Base-by-base conservation (phyloP, 2,888 invertebrate genomes). In the Ceramica pisi region DNA sequence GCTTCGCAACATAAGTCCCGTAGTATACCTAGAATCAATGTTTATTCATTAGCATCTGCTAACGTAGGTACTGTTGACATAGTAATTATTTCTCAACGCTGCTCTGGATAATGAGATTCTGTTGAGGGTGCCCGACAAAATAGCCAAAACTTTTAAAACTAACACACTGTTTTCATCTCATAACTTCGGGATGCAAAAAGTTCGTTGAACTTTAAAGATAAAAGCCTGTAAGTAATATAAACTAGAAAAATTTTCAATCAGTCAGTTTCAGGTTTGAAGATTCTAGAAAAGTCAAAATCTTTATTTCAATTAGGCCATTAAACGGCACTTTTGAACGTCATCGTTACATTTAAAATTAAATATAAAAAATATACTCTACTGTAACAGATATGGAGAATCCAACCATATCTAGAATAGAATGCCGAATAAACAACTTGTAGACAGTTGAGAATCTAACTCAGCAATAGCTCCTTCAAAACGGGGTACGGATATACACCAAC, bases 81-180 rank as follows among this genome's bases (percentile, higher is more conserved):
- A 85, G 83, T 87, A 81, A 83, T 75, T 85, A 84, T 87, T 87
- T 78, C 81, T 70, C 65, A 59, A 75, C 84, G 82, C 80, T 82
- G 75, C 78, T 75, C 67, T 66, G 80, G 77, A 84, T 83, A 86
- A 85, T 86, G 83, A 88, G 85, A 88, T 87, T 87, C 79, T 70
- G 80, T 73, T 71, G 74, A 77, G 74, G 73, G 75, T 78, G 71
- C 48, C 48, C 55, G 23, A 69, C 69, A 66, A 67, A 78, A 61
- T 71, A 56, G 21, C 67, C 44, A 26, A 70, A 70, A 74, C 71
- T 79, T 71, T 63, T 66, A 41, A 48, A 68, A 64, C 80, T 48
- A 62, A 70, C 73, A 78, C 59, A 51, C 65, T 38, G 41, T 77
- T n/a, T 41, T 68, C 19, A 51, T 60, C 14, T 63, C 31, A 55